Evolutionary conservation across 1,140 invertebrate species (phyloP).

Genomic region (Lerema accius): DNA sequence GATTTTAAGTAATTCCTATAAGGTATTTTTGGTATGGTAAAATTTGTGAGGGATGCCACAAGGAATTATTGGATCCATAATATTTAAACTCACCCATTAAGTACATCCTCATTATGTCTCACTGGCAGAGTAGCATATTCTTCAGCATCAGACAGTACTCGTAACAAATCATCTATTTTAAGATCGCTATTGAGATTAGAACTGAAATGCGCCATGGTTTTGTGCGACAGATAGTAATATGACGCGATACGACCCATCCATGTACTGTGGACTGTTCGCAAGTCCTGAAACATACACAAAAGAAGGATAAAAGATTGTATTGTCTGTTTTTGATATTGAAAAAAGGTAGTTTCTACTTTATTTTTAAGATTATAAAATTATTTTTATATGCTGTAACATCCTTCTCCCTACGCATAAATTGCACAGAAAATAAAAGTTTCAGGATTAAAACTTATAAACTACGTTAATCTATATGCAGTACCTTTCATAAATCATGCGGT

Average conservation of each 20-base stretch:
- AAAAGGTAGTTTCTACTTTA: too few relatives aligned
- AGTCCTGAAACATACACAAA: constrained; percentile 83
- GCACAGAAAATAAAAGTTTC: too few relatives aligned
- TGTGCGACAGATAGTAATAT: constrained; percentile 98
- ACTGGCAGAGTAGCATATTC: constrained; percentile 98
- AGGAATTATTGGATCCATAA: background rate
- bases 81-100: constrained; percentile 89
- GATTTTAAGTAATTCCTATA: too few relatives aligned
- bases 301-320: too few relatives aligned
- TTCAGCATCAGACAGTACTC: constrained; percentile 91
- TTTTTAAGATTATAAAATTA: constrained; percentile 8
- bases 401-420: too few relatives aligned
- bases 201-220: constrained; percentile 94
- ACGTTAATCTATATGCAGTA: too few relatives aligned
- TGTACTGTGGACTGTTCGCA: constrained; percentile 88
- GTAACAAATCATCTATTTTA: constrained; percentile 89
- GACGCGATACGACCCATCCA: constrained; percentile 97
- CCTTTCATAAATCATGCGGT: too few relatives aligned
- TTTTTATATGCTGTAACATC: too few relatives aligned
- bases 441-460: too few relatives aligned
- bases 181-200: constrained; percentile 86
- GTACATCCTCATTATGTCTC: constrained; percentile 98
- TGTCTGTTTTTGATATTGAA: too few relatives aligned
- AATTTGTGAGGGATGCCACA: background rate
- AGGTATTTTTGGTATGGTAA: too few relatives aligned